A percentile compares a stretch with the other conserved stretches of the same genome.
Evolutionary conservation across 1,140 invertebrate genomes (phyloP).

Genomic region (Heliconius melpomene): DNA sequence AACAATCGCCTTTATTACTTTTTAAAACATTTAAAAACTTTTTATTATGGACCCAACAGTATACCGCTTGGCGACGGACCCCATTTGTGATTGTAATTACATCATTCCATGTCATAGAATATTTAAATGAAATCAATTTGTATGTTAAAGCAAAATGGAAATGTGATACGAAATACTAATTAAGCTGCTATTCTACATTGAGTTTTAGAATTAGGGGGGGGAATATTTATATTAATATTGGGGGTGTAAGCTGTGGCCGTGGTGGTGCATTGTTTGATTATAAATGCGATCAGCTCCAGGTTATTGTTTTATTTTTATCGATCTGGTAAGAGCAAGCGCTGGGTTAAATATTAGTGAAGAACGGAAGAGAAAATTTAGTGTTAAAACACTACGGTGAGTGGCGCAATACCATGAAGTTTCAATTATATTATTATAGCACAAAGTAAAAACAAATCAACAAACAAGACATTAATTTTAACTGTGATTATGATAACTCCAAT

Average conservation of each 20-base stretch:
- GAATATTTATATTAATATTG: neutral
- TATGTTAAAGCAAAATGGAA: conserved; percentile 19
- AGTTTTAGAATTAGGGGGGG: neutral
- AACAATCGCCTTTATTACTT: neutral
- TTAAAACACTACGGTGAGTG: no score
- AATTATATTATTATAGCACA: neutral
- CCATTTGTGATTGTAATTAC: conserved; percentile 18
- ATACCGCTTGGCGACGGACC: conserved; percentile 5
- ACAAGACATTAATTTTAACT: conserved; percentile 29
- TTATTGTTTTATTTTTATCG: neutral
- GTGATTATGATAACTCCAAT: conserved; percentile 26
- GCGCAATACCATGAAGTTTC: no score
- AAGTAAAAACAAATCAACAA: neutral
- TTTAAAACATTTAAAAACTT: conserved; percentile 6
- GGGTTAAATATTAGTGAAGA: no score
- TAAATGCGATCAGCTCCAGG: no score
- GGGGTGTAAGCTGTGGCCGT: no score
- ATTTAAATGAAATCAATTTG: conserved; percentile 22
- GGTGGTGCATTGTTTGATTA: no score
- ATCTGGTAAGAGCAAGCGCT: no score
- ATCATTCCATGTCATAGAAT: conserved; percentile 22
- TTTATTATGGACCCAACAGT: conserved; percentile 10
- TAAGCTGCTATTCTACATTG: conserved; percentile 9
- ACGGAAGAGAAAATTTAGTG: no score
- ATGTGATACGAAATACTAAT: conserved; percentile 19